Base-by-base conservation (phyloP, 2,797 vertebrate genomes). In the Trichosurus vulpecula region DNA sequence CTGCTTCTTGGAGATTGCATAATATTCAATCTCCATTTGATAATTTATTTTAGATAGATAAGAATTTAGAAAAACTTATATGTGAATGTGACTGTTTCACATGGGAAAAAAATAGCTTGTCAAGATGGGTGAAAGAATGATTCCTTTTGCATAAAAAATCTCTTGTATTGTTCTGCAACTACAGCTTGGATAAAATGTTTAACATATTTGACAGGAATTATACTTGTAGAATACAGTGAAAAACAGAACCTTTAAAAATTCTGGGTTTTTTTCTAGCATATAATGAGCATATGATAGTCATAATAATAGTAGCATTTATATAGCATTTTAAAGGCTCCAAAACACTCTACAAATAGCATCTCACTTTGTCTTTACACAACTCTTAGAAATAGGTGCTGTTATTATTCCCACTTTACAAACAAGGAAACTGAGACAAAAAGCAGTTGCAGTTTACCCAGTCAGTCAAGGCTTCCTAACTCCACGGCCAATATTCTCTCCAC, bases 31-130 rank as follows among this genome's bases (percentile, higher is more conserved):
- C 57, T 91, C 14, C 6, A 14, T 52, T 94, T 90, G 22, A 66
- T 92, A 57, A 56, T 94, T 92, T 54, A 57, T 96, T 96, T 90
- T 52, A 91, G 54, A 55, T 9, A 96, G 16, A 92, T 92, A 93
- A 55, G n/a, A 92, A 95, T 57, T 81, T 93, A 92, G 25, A 31
- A 6, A 81, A 16, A 81, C n/a, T 52, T 52, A 0, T 74, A 22
- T 52, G 16, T 93, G 31, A 0, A 56, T 90, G 94, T 19, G 81
- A 87, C 95, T 94, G 93, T n/a, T 94, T 35, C 87, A 93, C 74
- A 2, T 47, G 4, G 22, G 25, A 31, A 92, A 35, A 30, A 91
- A 93, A 93, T 95, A 93, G 74, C 66, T 95, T 95, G 53, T 55
- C 61, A 93, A 55, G 81, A 96, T 54, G 30, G 11, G 58, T 58